Percentiles rank a stretch among this genome's conserved stretches.
Evolutionary conservation across 2,888 invertebrate genomes (phyloP).

Genomic region (Melieria crassipennis): DNA sequence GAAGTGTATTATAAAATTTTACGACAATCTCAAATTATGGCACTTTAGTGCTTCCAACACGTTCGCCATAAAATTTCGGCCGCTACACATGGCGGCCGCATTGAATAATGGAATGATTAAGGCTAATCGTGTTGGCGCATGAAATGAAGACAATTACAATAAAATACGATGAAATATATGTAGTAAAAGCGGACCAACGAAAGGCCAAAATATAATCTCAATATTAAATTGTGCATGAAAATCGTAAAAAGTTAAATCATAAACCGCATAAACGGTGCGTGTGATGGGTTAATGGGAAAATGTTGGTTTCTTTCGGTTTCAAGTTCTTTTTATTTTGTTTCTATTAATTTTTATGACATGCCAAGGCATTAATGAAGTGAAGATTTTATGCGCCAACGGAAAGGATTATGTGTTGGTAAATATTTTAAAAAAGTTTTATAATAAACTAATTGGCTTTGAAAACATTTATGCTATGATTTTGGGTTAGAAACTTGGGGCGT

Average conservation of each 20-base stretch:
- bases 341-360: too few relatives aligned
- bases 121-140: constrained; percentile 35
- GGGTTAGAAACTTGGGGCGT: too few relatives aligned
- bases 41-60: constrained; percentile 55
- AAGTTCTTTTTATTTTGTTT: too few relatives aligned
- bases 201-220: constrained; percentile 44
- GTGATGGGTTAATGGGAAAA: too few relatives aligned
- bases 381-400: too few relatives aligned
- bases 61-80: constrained; percentile 35
- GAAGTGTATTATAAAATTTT: constrained; percentile 52
- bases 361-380: too few relatives aligned
- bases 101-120: constrained; percentile 25
- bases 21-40: constrained; percentile 53
- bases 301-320: too few relatives aligned
- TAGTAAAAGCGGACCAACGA: not conserved
- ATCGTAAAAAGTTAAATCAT: constrained; percentile 44
- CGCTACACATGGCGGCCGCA: too few relatives aligned
- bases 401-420: too few relatives aligned
- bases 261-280: not conserved
- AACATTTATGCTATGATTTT: too few relatives aligned
- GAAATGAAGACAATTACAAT: constrained; percentile 30
- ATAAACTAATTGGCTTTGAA: too few relatives aligned
- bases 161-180: not conserved
- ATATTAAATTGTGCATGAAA: constrained; percentile 53
- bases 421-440: too few relatives aligned